A percentile compares a stretch with the other conserved stretches of the same genome.
phyloP scores from a whole-genome alignment of 2,888 invertebrate species.

The Xanthostigma xanthostigma region DNA sequence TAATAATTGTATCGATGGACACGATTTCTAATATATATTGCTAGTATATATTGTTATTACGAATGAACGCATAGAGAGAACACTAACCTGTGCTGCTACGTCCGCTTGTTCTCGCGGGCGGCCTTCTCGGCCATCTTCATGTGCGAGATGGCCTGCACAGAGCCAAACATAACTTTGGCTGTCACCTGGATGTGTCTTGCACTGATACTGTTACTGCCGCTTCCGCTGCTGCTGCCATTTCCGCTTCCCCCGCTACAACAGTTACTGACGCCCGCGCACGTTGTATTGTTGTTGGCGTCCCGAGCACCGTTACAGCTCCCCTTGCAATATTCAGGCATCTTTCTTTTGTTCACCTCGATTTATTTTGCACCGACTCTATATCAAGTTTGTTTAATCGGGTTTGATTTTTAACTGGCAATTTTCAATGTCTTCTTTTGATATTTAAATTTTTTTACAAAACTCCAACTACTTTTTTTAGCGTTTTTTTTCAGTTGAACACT shows the following conservation, averaged over 20 bases:
- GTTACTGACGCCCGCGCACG: conserved; percentile 28
- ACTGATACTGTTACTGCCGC: neutral
- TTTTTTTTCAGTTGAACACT: too few relatives aligned
- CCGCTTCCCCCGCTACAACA: conserved; percentile 10
- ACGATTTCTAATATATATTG: too few relatives aligned
- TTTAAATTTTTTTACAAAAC: too few relatives aligned
- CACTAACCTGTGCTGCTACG: conserved; percentile 24
- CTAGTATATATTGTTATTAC: too few relatives aligned
- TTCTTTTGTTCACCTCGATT: neutral
- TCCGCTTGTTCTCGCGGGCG: conserved; percentile 44
- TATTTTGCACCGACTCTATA: too few relatives aligned
- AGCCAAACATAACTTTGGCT: conserved; percentile 59
- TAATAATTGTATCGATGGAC: too few relatives aligned
- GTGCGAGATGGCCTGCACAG: conserved; percentile 57
- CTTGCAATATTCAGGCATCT: conserved; percentile 41
- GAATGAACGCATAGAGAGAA: too few relatives aligned
- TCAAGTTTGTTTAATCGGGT: too few relatives aligned
- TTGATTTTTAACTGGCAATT: too few relatives aligned
- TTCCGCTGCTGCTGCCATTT: conserved; percentile 11
- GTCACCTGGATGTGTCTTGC: conserved; percentile 38
- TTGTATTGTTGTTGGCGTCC: conserved; percentile 44
- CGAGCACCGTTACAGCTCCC: conserved; percentile 30
- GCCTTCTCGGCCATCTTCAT: conserved; percentile 56
- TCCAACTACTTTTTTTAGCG: too few relatives aligned
- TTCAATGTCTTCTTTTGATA: too few relatives aligned